These are phyloP conservation scores for Blennius ocellaris DNA, from an alignment of 2,113 vertebrate genomes.

Conservation along the genomic window DNA sequence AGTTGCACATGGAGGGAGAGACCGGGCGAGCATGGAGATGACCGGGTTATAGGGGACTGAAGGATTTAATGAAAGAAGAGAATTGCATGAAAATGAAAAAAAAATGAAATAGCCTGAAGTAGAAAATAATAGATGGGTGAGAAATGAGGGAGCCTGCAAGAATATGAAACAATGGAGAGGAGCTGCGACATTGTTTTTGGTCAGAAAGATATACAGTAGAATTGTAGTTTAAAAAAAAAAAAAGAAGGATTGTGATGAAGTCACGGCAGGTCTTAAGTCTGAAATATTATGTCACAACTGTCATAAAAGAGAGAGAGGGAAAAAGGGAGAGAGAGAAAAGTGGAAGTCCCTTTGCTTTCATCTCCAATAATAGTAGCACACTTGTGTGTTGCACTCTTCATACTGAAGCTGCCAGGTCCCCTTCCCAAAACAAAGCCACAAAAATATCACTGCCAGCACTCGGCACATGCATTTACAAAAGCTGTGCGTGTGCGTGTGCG, in stretches of 20 bases:
- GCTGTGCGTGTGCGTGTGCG: neutral
- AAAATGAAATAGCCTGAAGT: slow-evolving; percentile 1
- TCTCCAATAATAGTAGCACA: slow-evolving; percentile 70
- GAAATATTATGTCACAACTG: slow-evolving; percentile 46
- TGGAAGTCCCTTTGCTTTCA: slow-evolving; percentile 58
- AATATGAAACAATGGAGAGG: slow-evolving; percentile 38
- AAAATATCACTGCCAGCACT: slow-evolving; percentile 76
- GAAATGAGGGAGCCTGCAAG: slow-evolving; percentile 25
- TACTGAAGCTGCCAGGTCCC: slow-evolving; percentile 59
- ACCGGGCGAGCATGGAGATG: slow-evolving; percentile 30
- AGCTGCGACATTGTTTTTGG: no score
- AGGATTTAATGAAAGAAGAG: slow-evolving; percentile 57
- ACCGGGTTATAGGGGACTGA: slow-evolving; percentile 38
- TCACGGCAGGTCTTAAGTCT: slow-evolving; percentile 33
- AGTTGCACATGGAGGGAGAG: slow-evolving; percentile 18
- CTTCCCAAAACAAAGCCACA: slow-evolving; percentile 72
- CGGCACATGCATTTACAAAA: slow-evolving; percentile 67
- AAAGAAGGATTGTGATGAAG: slow-evolving; percentile 28
- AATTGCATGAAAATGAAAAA: slow-evolving; percentile 18
- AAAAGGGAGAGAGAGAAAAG: slow-evolving; percentile 19
- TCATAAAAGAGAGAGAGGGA: slow-evolving; percentile 14
- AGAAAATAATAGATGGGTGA: slow-evolving; percentile 34
- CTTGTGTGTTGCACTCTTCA: slow-evolving; percentile 48
- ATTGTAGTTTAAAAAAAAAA: neutral
- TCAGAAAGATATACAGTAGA: neutral